phyloP scores from a whole-genome alignment of 2,797 vertebrate genomes.

The Huso huso region DNA sequence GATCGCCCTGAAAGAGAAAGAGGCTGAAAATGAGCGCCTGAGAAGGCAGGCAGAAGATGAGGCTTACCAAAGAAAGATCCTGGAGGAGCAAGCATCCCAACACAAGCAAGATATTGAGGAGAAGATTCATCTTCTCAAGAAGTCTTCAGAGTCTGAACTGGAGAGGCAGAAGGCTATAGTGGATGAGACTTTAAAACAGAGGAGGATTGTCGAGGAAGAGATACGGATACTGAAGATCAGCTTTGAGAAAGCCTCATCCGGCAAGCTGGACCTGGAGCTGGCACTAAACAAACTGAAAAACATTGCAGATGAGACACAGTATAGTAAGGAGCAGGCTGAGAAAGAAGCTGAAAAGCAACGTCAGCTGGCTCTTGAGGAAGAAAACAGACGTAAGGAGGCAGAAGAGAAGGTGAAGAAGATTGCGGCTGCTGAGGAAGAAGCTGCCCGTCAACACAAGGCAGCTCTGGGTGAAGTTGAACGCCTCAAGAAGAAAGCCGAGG shows the following conservation, averaged over 20 bases:
- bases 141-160: slow-evolving; percentile 81
- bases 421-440: slow-evolving; percentile 81
- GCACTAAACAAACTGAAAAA: slow-evolving; percentile 86
- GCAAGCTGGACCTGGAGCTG: slow-evolving; percentile 86
- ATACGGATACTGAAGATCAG: slow-evolving; percentile 82
- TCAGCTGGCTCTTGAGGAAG: slow-evolving; percentile 76
- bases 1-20: slow-evolving; percentile 89
- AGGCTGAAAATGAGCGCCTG: slow-evolving; percentile 91
- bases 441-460: slow-evolving; percentile 71
- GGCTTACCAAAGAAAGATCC: slow-evolving; percentile 82
- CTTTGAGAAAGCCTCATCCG: slow-evolving; percentile 84
- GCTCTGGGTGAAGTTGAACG: slow-evolving; percentile 86
- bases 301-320: slow-evolving; percentile 82
- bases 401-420: slow-evolving; percentile 88
- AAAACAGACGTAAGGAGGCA: slow-evolving; percentile 75
- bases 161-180: slow-evolving; percentile 83
- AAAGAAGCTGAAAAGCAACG: slow-evolving; percentile 77
- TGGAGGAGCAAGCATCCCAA: slow-evolving; percentile 90
- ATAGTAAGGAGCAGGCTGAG: slow-evolving; percentile 80
- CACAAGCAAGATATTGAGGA: slow-evolving; percentile 94
- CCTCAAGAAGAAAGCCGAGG: slow-evolving; percentile 81
- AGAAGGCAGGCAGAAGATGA: slow-evolving; percentile 87
- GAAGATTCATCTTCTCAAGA: slow-evolving; percentile 78
- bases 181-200: slow-evolving; percentile 86
- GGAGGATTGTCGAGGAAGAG: slow-evolving; percentile 86